Percentiles rank a stretch among this genome's conserved stretches.
Conservation (phyloP, 2,888 invertebrate genomes). For the Limenitis camilla region DNA sequence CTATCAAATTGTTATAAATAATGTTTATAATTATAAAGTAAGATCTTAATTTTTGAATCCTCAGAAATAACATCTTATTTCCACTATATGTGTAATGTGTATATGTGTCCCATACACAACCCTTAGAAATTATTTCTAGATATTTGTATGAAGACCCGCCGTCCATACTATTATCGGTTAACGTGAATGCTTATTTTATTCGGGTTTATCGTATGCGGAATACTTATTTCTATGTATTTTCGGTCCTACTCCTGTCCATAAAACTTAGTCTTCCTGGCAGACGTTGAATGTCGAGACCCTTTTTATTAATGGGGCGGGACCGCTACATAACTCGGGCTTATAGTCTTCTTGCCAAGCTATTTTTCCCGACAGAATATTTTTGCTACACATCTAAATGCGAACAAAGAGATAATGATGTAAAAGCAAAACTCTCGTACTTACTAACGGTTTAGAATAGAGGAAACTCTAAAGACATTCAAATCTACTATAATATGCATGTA, state of each 20-base stretch:
- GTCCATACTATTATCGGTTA: neutral
- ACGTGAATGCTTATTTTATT: neutral
- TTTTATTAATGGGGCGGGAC: conserved; percentile 24
- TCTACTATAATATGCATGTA: too few species aligned
- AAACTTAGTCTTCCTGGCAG: conserved; percentile 14
- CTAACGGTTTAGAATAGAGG: too few species aligned
- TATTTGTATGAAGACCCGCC: too few species aligned
- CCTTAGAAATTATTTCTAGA: too few species aligned
- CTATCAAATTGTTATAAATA: too few species aligned
- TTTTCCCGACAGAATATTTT: conserved; percentile 10
- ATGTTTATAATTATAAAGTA: too few species aligned
- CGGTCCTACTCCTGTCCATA: conserved; percentile 8
- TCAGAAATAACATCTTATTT: too few species aligned
- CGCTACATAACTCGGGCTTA: conserved; percentile 1
- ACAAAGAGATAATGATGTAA: neutral
- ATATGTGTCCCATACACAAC: too few species aligned
- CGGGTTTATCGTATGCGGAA: neutral
- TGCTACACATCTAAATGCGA: conserved; percentile 1
- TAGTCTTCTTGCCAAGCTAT: conserved; percentile 8
- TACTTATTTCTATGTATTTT: conserved; percentile 2
- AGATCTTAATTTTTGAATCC: too few species aligned
- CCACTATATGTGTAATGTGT: too few species aligned
- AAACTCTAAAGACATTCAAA: too few species aligned
- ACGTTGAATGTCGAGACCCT: conserved; percentile 17
- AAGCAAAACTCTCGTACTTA: too few species aligned